Conservation (phyloP, 2,797 vertebrate genomes). For the Apogon hyalosoma region DNA sequence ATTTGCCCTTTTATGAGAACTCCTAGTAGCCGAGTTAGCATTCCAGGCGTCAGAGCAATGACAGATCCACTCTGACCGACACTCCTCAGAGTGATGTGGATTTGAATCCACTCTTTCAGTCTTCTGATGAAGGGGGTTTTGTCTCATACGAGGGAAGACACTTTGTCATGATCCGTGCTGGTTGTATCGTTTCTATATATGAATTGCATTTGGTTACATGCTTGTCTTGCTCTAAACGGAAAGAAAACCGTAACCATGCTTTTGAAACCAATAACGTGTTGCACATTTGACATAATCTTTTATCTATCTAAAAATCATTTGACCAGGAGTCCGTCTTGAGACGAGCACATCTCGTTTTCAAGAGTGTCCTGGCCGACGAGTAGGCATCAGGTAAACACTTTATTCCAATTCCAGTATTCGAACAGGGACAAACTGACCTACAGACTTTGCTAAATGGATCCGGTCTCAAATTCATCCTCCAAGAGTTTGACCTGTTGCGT, state of each 20-base stretch:
- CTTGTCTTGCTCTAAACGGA: slow-evolving; percentile 81
- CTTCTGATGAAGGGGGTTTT: slow-evolving; percentile 83
- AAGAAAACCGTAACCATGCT: slow-evolving; percentile 82
- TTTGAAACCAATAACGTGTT: slow-evolving; percentile 85
- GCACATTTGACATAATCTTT: slow-evolving; percentile 88
- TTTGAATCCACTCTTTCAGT: slow-evolving; percentile 71
- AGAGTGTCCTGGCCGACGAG: slow-evolving; percentile 89
- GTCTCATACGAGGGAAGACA: slow-evolving; percentile 88
- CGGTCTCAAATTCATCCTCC: slow-evolving; percentile 71
- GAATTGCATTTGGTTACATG: slow-evolving; percentile 86
- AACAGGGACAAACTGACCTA: slow-evolving; percentile 79
- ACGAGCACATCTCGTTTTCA: slow-evolving; percentile 92
- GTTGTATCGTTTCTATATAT: slow-evolving; percentile 86
- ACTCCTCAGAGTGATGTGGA: slow-evolving; percentile 73
- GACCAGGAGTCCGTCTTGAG: slow-evolving; percentile 92
- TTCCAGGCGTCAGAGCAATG: slow-evolving; percentile 40
- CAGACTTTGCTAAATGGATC: slow-evolving; percentile 77
- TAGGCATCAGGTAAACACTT: slow-evolving; percentile 91
- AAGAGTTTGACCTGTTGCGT: slow-evolving; percentile 70
- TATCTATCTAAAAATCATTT: slow-evolving; percentile 90
- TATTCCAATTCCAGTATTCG: slow-evolving; percentile 84
- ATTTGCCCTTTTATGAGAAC: slow-evolving; percentile 81
- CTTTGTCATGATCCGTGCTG: slow-evolving; percentile 88
- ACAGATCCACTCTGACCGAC: slow-evolving; percentile 71
- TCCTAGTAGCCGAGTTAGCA: slow-evolving; percentile 55